Conservation (phyloP, 2,113 vertebrate species). For the Lynx canadensis region DNA sequence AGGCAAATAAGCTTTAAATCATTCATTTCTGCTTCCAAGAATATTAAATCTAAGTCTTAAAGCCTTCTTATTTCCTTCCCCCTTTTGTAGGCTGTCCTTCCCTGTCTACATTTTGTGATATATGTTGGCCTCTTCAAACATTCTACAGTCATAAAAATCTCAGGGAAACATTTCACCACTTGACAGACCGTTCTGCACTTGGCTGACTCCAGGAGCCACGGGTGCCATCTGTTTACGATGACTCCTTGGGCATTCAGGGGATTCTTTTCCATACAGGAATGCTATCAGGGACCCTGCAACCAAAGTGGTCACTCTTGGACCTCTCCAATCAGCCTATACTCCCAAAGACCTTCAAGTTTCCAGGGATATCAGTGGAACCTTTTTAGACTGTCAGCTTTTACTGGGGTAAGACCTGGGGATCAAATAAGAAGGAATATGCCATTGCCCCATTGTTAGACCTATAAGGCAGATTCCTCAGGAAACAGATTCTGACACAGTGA, state of each 20-base stretch:
- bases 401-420: not conserved
- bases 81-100: constrained; percentile 31
- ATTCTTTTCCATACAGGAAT: not conserved
- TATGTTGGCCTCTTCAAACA: constrained; percentile 51
- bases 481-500: not conserved
- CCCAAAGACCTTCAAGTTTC: not conserved
- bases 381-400: not conserved
- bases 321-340: not conserved
- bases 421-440: not conserved
- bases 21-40: constrained; percentile 65
- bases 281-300: not conserved
- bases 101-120: constrained; percentile 59
- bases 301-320: not conserved
- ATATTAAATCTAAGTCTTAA: constrained; percentile 62
- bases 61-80: constrained; percentile 35
- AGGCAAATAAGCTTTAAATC: constrained; percentile 72
- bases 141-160: constrained; percentile 51
- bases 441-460: not conserved
- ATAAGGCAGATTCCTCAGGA: not conserved
- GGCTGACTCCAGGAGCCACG: not conserved
- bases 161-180: constrained; percentile 54
- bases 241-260: not conserved
- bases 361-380: not conserved
- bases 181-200: constrained; percentile 49
- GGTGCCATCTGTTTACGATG: not conserved